Evolutionary conservation across 2,797 vertebrate species (phyloP), one percentile per base, ranked within the genome.

Genomic region (Acestrorhynchus altus): DNA sequence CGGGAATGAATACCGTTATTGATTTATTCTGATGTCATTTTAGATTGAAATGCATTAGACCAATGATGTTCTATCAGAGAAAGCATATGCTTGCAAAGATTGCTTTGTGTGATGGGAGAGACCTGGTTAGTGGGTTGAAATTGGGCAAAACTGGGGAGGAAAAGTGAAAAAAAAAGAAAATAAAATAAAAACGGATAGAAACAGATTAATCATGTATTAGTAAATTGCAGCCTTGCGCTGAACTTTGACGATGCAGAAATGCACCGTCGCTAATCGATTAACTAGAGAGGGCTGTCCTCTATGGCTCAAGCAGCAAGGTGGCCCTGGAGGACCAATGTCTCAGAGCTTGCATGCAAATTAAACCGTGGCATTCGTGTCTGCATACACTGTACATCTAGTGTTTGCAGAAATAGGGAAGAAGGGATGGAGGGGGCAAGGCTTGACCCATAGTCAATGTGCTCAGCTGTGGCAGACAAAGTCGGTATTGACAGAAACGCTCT

Each of bases 401-500:
- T 78, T 75, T 16, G 35, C 35, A 20, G 35, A 26, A 12, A 26
- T 22, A 20, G 22, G 28, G 40, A 54, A 22, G 31, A 24, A 16
- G 16, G 31, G 8, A 47, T 28, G 24, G 31, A 63, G 56, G 20
- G 15, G 49, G 47, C 44, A 28, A 52, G 67, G 65, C 63, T 46
- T 22, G 31, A 70, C 66, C 61, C 35, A 67, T 16, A 63, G 74
- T 76, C 77, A 47, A 59, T 66, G 51, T 56, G 56, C 72, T 79
- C 68, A 51, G 67, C 77, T 76, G 47, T 20, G 42, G 26, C 66
- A 77, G 76, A 86, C 76, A 85, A 78, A 83, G 74, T n/a, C 72
- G 22, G 68, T 57, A 83, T 83, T 83, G 85, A 85, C 78, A 78
- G 61, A 72, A 85, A 77, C 31, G 73, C 46, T 81, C 76, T 81